phyloP scores from a whole-genome alignment of 1,140 invertebrate species.

The Scaptodrosophila lebanonensis region DNA sequence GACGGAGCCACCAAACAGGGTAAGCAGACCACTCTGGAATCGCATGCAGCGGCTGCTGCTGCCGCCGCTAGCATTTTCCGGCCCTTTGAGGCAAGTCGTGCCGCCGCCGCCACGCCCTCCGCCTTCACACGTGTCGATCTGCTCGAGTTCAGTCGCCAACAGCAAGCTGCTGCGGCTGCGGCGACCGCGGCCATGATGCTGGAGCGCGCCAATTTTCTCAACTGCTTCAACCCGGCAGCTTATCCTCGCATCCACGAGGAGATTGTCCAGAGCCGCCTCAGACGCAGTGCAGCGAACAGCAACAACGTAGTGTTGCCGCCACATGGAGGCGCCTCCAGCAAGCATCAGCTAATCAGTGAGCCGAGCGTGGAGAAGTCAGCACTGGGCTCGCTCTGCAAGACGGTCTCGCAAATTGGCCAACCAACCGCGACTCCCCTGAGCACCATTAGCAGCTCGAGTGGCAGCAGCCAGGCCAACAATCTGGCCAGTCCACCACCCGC shows the following conservation, averaged over 20 bases:
- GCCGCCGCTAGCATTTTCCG: constrained; percentile 58
- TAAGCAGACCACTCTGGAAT: constrained; percentile 6
- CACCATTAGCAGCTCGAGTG: constrained; percentile 33
- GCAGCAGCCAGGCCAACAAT: constrained; percentile 48
- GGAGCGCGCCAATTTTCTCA: constrained; percentile 71
- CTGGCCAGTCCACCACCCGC: constrained; percentile 63
- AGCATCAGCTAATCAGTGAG: constrained; percentile 25
- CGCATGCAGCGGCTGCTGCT: constrained; percentile 9
- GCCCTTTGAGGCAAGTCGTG: constrained; percentile 63
- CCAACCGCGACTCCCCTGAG: constrained; percentile 17
- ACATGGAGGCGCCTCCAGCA: constrained; percentile 3
- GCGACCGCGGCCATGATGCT: constrained; percentile 75
- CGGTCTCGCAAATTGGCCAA: constrained; percentile 82
- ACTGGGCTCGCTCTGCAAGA: constrained; percentile 80
- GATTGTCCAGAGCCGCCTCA: constrained; percentile 68
- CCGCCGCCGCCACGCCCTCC: constrained; percentile 58
- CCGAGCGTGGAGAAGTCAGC: constrained; percentile 66
- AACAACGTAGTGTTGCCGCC: constrained; percentile 39
- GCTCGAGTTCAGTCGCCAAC: constrained; percentile 68
- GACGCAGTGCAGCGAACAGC: constrained; percentile 32
- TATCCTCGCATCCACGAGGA: constrained; percentile 77
- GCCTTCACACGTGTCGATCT: constrained; percentile 73
- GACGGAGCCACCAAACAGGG: constrained; percentile 30
- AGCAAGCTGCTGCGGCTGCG: constrained; percentile 66
- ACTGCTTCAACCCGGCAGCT: constrained; percentile 74